Conservation (phyloP, 2,797 vertebrate species). For the Lophius americanus region DNA sequence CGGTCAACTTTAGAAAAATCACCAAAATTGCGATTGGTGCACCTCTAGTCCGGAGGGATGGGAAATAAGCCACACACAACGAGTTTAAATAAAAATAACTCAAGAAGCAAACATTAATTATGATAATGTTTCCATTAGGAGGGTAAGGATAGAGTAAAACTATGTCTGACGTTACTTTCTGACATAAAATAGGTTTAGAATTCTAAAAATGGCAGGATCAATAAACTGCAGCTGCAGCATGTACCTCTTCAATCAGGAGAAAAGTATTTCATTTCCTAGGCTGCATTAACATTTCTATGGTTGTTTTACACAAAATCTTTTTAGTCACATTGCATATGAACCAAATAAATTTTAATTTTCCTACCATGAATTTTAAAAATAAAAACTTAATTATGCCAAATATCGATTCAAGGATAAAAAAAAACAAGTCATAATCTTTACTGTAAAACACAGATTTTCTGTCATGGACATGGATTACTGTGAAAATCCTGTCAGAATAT, state of each 20-base stretch:
- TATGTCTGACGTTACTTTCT: not conserved
- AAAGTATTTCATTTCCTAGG: not conserved
- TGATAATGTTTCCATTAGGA: not conserved
- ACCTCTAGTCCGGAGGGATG: not conserved
- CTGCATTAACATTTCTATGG: not conserved
- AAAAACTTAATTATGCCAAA: too few relatives aligned
- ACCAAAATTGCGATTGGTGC: too few relatives aligned
- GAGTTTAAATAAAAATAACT: too few relatives aligned
- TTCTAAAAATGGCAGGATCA: not conserved
- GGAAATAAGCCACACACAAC: not conserved
- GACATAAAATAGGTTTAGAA: not conserved
- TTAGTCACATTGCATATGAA: not conserved
- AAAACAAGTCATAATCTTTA: too few relatives aligned
- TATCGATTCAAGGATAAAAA: too few relatives aligned
- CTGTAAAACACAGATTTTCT: too few relatives aligned
- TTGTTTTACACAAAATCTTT: not conserved
- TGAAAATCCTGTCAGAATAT: not conserved
- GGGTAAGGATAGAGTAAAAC: too few relatives aligned
- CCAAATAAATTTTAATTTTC: not conserved
- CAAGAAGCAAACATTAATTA: not conserved
- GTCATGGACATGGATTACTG: too few relatives aligned
- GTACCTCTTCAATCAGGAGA: not conserved
- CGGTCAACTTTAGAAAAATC: too few relatives aligned
- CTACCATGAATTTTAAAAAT: constrained; percentile 3
- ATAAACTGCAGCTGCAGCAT: not conserved